Conservation (phyloP, 2,888 invertebrate genomes). For the Clusia tigrina region DNA sequence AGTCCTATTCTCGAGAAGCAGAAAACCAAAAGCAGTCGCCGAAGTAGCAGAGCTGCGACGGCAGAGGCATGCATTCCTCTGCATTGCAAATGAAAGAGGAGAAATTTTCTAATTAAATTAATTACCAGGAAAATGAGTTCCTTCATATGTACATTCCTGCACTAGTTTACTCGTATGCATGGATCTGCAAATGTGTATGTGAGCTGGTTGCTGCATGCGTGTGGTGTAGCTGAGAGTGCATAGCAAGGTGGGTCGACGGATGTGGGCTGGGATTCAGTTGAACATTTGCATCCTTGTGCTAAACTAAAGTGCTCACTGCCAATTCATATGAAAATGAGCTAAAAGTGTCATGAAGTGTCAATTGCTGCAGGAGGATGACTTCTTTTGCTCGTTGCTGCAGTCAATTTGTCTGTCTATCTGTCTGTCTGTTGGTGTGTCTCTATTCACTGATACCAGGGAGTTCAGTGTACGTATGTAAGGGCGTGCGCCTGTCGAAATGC, state of each 20-base stretch:
- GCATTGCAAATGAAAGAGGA: slow-evolving; percentile 9
- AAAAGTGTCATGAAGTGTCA: not conserved
- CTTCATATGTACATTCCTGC: slow-evolving; percentile 31
- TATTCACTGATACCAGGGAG: not conserved
- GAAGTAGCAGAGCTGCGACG: too few species aligned
- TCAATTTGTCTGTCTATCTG: not conserved
- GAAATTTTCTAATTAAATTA: slow-evolving; percentile 49
- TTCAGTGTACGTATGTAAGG: not conserved
- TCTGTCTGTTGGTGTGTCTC: not conserved
- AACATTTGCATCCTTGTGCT: slow-evolving; percentile 2
- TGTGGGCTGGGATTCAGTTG: not conserved
- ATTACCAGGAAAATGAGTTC: slow-evolving; percentile 54
- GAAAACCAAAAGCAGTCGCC: too few species aligned
- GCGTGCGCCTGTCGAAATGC: not conserved
- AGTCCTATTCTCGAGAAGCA: not conserved
- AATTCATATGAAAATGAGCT: slow-evolving; percentile 9
- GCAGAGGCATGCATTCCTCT: not conserved
- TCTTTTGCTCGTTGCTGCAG: not conserved
- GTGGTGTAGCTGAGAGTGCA: not conserved
- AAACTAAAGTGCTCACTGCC: not conserved
- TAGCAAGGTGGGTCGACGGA: not conserved
- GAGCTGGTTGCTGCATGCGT: not conserved
- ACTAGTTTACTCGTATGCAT: not conserved
- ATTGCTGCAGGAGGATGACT: not conserved
- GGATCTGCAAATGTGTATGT: not conserved